phyloP scores from a whole-genome alignment of 2,888 invertebrate species.

The Nomada lathburiana region DNA sequence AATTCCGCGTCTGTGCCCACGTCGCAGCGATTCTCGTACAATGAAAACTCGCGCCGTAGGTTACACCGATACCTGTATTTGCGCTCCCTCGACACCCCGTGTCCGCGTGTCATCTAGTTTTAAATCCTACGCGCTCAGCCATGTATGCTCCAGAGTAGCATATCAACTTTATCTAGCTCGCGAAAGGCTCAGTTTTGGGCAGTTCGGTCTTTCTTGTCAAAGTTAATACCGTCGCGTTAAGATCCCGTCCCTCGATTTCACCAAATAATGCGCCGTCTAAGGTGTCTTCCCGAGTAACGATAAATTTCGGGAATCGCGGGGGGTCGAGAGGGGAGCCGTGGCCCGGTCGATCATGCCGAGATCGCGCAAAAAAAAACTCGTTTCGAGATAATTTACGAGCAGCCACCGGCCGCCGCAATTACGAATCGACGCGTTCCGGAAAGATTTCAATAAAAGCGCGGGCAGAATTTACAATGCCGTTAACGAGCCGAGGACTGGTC shows the following conservation, averaged over 20 bases:
- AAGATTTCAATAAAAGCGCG: slow-evolving; percentile 52
- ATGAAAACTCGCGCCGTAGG: slow-evolving; percentile 58
- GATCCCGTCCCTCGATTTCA: neutral
- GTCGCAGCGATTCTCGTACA: slow-evolving; percentile 56
- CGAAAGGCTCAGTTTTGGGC: too few species aligned
- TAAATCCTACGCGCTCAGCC: neutral
- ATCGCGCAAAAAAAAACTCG: slow-evolving; percentile 40
- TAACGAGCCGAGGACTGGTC: slow-evolving; percentile 39
- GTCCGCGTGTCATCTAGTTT: slow-evolving; percentile 18
- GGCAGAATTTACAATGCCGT: slow-evolving; percentile 45
- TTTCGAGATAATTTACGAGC: slow-evolving; percentile 45
- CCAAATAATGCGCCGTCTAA: neutral
- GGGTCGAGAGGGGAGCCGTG: neutral
- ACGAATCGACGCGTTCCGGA: slow-evolving; percentile 47
- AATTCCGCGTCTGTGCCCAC: slow-evolving; percentile 66
- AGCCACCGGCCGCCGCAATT: slow-evolving; percentile 34
- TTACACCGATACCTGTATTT: slow-evolving; percentile 42
- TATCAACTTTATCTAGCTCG: too few species aligned
- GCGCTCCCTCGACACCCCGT: slow-evolving; percentile 32
- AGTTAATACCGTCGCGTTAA: too few species aligned
- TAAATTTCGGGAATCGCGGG: slow-evolving; percentile 34
- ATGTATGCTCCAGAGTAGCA: neutral
- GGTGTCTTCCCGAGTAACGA: slow-evolving; percentile 32
- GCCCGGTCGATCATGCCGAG: slow-evolving; percentile 34
- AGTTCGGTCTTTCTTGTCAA: neutral